phyloP scores from a whole-genome alignment of 2,888 invertebrate species.

The Blera fallax region DNA sequence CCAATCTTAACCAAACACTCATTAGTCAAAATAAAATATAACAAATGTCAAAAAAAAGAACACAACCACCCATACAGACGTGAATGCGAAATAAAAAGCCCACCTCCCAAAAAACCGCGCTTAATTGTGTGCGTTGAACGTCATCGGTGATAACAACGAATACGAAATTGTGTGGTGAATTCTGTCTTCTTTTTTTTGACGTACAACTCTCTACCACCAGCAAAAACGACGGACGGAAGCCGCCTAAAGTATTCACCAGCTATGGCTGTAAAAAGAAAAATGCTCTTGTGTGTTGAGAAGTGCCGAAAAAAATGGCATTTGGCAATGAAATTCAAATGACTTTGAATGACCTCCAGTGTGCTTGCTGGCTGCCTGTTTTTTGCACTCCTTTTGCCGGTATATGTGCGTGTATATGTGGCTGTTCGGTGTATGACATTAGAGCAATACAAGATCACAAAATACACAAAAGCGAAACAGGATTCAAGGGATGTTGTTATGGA shows the following conservation, averaged over 20 bases:
- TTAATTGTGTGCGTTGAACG: slow-evolving; percentile 62
- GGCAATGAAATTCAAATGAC: slow-evolving; percentile 73
- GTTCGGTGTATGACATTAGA: slow-evolving; percentile 17
- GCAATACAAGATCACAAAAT: slow-evolving; percentile 46
- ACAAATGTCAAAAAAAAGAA: slow-evolving; percentile 35
- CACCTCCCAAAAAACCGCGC: slow-evolving; percentile 37
- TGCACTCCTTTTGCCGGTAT: slow-evolving; percentile 46
- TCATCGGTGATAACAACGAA: slow-evolving; percentile 47
- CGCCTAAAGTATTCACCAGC: slow-evolving; percentile 23
- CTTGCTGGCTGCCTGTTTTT: slow-evolving; percentile 35
- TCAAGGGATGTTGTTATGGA: slow-evolving; percentile 24
- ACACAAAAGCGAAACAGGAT: slow-evolving; percentile 18
- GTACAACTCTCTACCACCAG: slow-evolving; percentile 9
- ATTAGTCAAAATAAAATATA: slow-evolving; percentile 73
- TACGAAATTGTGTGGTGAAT: slow-evolving; percentile 11
- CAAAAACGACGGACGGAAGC: slow-evolving; percentile 25
- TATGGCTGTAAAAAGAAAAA: background rate
- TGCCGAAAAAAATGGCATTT: slow-evolving; percentile 65
- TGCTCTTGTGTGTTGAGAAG: slow-evolving; percentile 16
- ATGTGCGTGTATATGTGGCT: slow-evolving; percentile 1
- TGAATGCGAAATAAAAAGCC: background rate
- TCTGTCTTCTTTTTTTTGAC: slow-evolving; percentile 4
- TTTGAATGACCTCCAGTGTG: slow-evolving; percentile 71
- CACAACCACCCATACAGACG: slow-evolving; percentile 11
- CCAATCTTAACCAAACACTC: slow-evolving; percentile 77